Evolutionary conservation across 2,888 invertebrate species (phyloP), one percentile per base, ranked within the genome.

Genomic region (Lacanobia wlatinum): DNA sequence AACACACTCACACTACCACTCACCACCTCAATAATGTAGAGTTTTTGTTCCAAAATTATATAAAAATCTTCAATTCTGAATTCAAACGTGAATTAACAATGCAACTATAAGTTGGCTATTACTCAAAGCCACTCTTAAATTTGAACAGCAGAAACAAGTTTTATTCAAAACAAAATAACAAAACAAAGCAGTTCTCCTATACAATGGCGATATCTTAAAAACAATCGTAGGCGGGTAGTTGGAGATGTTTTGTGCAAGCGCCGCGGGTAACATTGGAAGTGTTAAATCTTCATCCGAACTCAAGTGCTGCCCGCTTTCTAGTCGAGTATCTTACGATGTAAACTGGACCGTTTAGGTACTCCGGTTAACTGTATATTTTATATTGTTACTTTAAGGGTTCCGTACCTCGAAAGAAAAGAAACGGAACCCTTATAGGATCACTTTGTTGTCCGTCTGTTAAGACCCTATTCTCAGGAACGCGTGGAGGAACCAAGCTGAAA

Each of bases 241-340:
- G 43, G 68, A 82, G 73, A 79, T 82, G 73, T 80, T 86, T 78
- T 69, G 74, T 69, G 72, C 66, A 79, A 66, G 58, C 74, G 72
- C 71, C 74, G 77, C 80, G 72, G 71, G 70, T 77, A 73, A 76
- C 74, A 83, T 79, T 73, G 74, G 65, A 70, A 87, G 82, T 84
- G 86, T 82, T 86, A 80, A 83, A 86, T 86, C 87, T 85, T 85
- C 82, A 84, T 84, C 82, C 72, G 23, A 78, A 78, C 74, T 74
- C 48, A 64, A 74, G 48, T 61, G 46, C 43, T 48, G 62, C 14
- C 53, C 53, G 61, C 21, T 66, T 46, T 69, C 46, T 68, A 38
- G 14, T 43, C 43, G 43, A 43, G 43, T 53, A 61, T 61, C 53
- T 18, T 48, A 38, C 28, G 60, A 40, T 48, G n/a, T 16, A 60